Percentiles rank a stretch among this genome's conserved stretches.
phyloP scores from a whole-genome alignment of 2,797 vertebrate genomes.

The Gambelia wislizenii region DNA sequence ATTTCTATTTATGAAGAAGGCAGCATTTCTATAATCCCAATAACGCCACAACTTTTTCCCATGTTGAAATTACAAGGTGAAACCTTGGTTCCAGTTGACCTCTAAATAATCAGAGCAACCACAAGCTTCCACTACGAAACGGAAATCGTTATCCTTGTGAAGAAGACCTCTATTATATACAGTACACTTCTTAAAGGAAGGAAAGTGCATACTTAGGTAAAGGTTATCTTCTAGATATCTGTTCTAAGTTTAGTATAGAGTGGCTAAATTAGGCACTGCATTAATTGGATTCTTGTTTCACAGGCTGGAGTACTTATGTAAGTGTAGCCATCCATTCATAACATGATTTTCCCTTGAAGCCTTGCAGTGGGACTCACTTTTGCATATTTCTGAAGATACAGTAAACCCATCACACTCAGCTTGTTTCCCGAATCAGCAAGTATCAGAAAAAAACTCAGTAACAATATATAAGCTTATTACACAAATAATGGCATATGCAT shows the following conservation, averaged over 20 bases:
- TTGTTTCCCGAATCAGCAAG: not conserved
- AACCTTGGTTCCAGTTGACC: not conserved
- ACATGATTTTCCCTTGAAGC: not conserved
- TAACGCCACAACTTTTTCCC: not conserved
- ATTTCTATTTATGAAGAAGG: not conserved
- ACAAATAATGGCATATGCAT: not conserved
- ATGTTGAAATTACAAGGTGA: not conserved
- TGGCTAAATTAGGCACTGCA: not conserved
- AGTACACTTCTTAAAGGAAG: not conserved
- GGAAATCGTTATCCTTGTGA: not conserved
- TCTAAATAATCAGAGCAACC: not conserved
- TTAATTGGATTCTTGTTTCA: slow-evolving; percentile 32
- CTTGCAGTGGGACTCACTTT: not conserved
- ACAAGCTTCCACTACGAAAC: not conserved
- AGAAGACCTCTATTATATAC: not conserved
- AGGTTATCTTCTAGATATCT: slow-evolving; percentile 3
- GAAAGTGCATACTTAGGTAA: slow-evolving; percentile 7
- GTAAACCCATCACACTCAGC: not conserved
- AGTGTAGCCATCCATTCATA: not conserved
- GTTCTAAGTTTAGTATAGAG: slow-evolving; percentile 17
- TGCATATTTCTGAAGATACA: not conserved
- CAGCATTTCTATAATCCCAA: not conserved
- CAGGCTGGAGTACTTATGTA: slow-evolving; percentile 3
- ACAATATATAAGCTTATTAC: not conserved
- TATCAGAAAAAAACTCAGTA: not conserved